These are phyloP conservation scores for Temnothorax nylanderi DNA, from an alignment of 1,140 invertebrate genomes.

Conservation along the genomic window DNA sequence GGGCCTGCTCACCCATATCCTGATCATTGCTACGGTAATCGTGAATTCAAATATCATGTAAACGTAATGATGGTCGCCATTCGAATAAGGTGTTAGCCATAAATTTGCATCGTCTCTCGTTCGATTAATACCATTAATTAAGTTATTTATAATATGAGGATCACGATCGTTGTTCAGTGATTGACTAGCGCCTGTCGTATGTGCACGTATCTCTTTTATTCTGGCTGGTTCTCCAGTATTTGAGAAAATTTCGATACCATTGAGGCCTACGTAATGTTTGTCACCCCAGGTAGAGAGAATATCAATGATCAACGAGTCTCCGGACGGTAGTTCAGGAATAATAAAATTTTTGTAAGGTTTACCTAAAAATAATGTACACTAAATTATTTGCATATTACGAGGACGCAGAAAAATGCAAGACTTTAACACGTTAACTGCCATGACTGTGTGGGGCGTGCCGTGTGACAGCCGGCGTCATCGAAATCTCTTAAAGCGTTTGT, in stretches of 20 bases:
- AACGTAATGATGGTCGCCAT: constrained; percentile 87
- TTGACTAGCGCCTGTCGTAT: constrained; percentile 48
- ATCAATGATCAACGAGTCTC: constrained; percentile 89
- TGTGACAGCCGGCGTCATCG: too few species aligned
- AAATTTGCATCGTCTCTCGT: constrained; percentile 92
- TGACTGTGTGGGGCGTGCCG: too few species aligned
- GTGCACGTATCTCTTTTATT: constrained; percentile 82
- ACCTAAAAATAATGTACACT: constrained; percentile 24
- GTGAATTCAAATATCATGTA: constrained; percentile 87
- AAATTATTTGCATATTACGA: neutral
- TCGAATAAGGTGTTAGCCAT: constrained; percentile 90
- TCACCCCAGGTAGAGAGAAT: constrained; percentile 94
- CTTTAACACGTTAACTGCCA: too few species aligned
- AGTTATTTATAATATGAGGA: constrained; percentile 87
- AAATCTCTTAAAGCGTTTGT: too few species aligned
- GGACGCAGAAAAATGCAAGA: too few species aligned
- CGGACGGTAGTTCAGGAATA: constrained; percentile 92
- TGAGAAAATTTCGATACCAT: constrained; percentile 93
- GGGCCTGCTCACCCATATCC: constrained; percentile 91
- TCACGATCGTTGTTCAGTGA: constrained; percentile 87
- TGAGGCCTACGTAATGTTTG: constrained; percentile 92
- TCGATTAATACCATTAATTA: constrained; percentile 90
- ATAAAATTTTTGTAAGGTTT: constrained; percentile 76
- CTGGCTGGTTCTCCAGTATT: constrained; percentile 87
- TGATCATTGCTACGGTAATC: constrained; percentile 89